Evolutionary conservation across 2,888 invertebrate species (phyloP), one percentile per base, ranked within the genome.

Genomic region (Xestia sexstrigata): DNA sequence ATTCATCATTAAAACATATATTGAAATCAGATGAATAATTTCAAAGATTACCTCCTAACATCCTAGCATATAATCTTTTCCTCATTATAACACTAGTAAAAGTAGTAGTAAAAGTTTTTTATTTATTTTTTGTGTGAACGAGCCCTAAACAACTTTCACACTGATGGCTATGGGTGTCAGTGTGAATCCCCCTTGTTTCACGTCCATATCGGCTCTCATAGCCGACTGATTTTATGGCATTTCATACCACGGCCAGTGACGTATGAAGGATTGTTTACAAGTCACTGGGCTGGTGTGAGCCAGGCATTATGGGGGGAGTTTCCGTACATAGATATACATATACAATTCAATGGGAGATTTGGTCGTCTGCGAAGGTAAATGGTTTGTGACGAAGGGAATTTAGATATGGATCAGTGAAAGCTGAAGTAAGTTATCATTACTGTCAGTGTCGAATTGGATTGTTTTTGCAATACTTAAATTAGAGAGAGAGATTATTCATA

Each of bases 211-310:
- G 84, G 89, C 77, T 80, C 82, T 91, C 90, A 91, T 90, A 87
- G 89, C 63, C 86, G 90, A 91, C 87, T 91, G 90, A 84, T 87
- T 93, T 93, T 92, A 93, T 90, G 88, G 89, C 88, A 90, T 87
- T 89, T 88, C 88, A 89, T 88, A 87, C 79, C 83, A 76, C 70
- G 82, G 67, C 68, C 78, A 85, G 79, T 87, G 89, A 89, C 79
- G 88, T 88, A 87, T 86, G 78, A 82, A 78, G 72, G 69, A 86
- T 85, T 87, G 85, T 89, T 79, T 80, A 88, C 91, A 90, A 85
- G 74, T 87, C 89, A 89, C 80, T 91, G 87, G 78, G 81, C 77
- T 30, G 70, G 66, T 81, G 79, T 79, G 63, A 63, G 62, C 72
- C 71, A 70, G 69, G 67, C 76, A 79, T 81, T 83, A 83, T 65